Evolutionary conservation across 2,888 invertebrate genomes (phyloP).

Genomic region (Erynnis tages): DNA sequence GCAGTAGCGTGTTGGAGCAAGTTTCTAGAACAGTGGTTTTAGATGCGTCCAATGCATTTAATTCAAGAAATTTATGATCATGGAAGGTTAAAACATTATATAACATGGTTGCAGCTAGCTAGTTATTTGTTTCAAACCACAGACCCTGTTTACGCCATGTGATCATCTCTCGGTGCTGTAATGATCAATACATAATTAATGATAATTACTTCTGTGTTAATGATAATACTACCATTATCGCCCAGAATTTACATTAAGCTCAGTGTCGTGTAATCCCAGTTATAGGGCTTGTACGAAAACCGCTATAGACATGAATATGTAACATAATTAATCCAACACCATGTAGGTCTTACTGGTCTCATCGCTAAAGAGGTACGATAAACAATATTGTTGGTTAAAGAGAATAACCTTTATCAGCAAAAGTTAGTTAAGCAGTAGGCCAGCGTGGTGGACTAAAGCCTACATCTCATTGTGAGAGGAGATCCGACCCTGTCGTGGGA

Average conservation of each 20-base stretch:
- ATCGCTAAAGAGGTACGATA: not conserved
- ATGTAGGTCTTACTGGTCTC: not conserved
- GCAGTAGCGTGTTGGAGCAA: not conserved
- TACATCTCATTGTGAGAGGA: no score
- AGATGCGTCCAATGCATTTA: conserved; percentile 4
- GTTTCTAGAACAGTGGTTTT: conserved; percentile 13
- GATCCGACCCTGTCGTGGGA: no score
- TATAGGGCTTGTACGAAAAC: conserved; percentile 10
- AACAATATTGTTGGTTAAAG: no score
- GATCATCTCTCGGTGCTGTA: no score
- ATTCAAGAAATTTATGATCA: not conserved
- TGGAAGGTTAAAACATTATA: no score
- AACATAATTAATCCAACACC: conserved; percentile 20
- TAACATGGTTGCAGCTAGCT: no score
- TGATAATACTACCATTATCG: conserved; percentile 12
- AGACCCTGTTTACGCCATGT: no score
- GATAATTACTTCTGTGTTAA: conserved; percentile 11
- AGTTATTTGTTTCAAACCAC: no score
- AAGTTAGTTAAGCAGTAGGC: no score
- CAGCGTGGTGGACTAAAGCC: no score
- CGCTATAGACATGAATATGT: conserved; percentile 17
- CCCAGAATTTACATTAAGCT: conserved; percentile 20
- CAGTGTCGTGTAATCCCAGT: conserved; percentile 12
- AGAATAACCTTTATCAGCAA: no score
- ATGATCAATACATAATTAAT: not conserved